Percentiles rank a stretch among this genome's conserved stretches.
phyloP scores from a whole-genome alignment of 2,888 invertebrate species.

The Tiliacea aurago region DNA sequence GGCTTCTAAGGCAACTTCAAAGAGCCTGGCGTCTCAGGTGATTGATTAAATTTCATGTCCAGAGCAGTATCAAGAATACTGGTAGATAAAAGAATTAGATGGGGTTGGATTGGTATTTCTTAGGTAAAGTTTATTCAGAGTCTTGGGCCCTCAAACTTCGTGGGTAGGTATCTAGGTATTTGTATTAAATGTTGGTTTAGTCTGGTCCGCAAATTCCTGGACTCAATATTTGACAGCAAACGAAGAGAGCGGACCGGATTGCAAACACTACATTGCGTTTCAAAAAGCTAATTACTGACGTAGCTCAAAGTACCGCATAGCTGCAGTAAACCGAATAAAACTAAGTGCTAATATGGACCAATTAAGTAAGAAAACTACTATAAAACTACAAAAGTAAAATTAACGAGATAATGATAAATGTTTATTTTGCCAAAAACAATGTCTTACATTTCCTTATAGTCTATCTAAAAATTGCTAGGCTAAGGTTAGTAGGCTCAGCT shows the following conservation, averaged over 20 bases:
- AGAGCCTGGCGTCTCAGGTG: constrained; percentile 14
- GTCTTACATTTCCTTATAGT: too few species aligned
- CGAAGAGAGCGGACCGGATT: constrained; percentile 2
- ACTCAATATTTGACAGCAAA: constrained; percentile 2
- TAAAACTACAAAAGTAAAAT: background rate
- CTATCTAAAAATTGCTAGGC: too few species aligned
- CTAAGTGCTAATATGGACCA: too few species aligned
- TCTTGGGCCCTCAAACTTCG: background rate
- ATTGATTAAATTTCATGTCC: constrained; percentile 27
- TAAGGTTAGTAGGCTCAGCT: too few species aligned
- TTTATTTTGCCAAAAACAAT: too few species aligned
- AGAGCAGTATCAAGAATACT: background rate
- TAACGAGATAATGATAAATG: too few species aligned
- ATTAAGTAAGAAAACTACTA: background rate
- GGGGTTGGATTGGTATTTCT: background rate
- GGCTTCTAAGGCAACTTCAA: background rate
- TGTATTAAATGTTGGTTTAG: background rate
- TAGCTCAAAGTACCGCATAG: background rate
- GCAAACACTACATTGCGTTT: constrained; percentile 8
- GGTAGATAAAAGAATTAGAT: background rate
- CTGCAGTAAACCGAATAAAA: too few species aligned
- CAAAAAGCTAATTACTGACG: constrained; percentile 23
- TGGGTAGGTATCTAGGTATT: background rate
- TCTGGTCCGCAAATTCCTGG: background rate
- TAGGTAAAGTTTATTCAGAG: background rate